Percentiles rank a stretch among this genome's conserved stretches.
Conservation (phyloP, 2,888 invertebrate genomes). For the Griposia aprilina region DNA sequence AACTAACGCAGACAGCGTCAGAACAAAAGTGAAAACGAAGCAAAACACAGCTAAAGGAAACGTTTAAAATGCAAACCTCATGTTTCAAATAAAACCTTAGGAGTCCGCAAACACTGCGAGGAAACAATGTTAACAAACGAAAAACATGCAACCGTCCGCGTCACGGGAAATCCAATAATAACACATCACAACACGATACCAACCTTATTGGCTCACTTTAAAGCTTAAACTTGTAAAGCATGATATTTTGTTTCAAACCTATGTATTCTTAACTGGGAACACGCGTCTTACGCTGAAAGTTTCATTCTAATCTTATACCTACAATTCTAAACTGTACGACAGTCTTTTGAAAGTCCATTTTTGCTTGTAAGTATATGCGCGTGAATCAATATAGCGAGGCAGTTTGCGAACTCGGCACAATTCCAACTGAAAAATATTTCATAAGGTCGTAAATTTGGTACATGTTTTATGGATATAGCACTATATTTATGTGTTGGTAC, state of each 20-base stretch:
- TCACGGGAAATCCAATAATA: constrained; percentile 71
- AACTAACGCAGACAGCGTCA: background rate
- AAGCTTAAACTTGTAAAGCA: constrained; percentile 64
- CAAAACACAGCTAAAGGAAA: constrained; percentile 45
- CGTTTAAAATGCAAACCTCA: constrained; percentile 70
- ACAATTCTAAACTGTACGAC: constrained; percentile 34
- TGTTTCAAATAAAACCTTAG: constrained; percentile 68
- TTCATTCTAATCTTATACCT: constrained; percentile 29
- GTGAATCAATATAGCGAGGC: constrained; percentile 73
- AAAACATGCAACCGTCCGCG: constrained; percentile 63
- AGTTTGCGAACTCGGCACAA: constrained; percentile 68
- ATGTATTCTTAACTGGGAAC: constrained; percentile 55
- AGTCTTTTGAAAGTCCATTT: constrained; percentile 37
- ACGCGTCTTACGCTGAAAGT: constrained; percentile 67
- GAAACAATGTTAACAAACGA: constrained; percentile 69
- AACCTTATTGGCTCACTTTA: constrained; percentile 39
- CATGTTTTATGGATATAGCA: constrained; percentile 56
- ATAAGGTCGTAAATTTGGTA: constrained; percentile 66
- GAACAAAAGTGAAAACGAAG: constrained; percentile 26
- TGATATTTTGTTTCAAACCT: constrained; percentile 52
- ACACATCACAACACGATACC: constrained; percentile 40
- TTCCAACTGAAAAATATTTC: constrained; percentile 74
- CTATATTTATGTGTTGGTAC: constrained; percentile 61
- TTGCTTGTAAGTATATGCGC: constrained; percentile 31
- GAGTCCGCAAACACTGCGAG: constrained; percentile 69